Evolutionary conservation across 2,113 vertebrate species (phyloP).

Genomic region (Nesoenas mayeri): DNA sequence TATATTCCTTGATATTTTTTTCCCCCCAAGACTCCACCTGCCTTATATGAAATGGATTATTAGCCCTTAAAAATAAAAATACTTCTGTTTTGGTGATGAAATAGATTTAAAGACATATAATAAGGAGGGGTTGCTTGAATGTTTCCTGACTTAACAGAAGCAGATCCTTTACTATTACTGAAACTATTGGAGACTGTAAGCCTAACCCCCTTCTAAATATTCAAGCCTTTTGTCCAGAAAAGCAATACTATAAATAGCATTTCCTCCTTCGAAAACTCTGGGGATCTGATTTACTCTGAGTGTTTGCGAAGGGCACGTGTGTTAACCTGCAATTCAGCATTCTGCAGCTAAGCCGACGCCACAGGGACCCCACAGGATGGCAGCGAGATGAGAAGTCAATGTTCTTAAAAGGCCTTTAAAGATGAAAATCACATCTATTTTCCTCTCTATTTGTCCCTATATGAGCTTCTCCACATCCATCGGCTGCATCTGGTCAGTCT

Average conservation of each 20-base stretch:
- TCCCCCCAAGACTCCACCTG: neutral
- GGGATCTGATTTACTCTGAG: neutral
- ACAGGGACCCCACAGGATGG: rapidly evolving
- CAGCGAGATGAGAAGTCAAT: neutral
- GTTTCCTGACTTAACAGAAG: neutral
- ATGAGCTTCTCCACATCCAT: neutral
- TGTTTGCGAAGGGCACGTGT: neutral
- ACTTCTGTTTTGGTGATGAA: neutral
- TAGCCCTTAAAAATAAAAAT: constrained; percentile 3
- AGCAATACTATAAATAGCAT: neutral
- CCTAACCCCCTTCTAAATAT: neutral
- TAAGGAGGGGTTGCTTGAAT: neutral
- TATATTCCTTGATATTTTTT: constrained; percentile 6
- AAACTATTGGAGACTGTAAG: neutral
- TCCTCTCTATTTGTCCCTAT: neutral
- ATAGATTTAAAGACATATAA: neutral
- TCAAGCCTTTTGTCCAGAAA: neutral
- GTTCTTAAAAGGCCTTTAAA: no score
- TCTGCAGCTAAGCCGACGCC: neutral
- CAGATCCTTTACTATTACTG: neutral
- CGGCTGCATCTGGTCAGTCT: neutral
- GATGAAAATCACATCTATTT: neutral
- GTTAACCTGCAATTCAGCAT: neutral
- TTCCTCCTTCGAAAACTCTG: neutral
- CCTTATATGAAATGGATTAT: neutral